These are phyloP conservation scores for Hippocampus abdominalis DNA, from an alignment of 2,113 vertebrate species.

Conservation along the genomic window DNA sequence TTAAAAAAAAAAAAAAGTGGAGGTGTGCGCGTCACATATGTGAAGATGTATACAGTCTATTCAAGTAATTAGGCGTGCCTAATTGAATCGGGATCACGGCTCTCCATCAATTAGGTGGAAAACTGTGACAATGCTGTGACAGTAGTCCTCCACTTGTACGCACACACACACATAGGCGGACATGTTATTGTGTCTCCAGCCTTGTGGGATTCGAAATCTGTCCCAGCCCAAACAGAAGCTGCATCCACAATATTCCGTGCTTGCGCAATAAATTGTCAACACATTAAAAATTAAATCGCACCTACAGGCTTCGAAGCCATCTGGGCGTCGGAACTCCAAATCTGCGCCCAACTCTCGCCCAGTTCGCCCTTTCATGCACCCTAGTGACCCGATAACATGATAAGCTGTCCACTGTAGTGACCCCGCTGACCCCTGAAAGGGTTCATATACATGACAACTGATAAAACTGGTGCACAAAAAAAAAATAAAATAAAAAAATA, in stretches of 20 bases:
- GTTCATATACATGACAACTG: too few species aligned
- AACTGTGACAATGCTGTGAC: slow-evolving; percentile 3
- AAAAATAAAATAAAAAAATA: too few species aligned
- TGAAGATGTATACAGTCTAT: neutral
- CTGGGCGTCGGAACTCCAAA: slow-evolving; percentile 55
- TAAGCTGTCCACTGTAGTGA: too few species aligned
- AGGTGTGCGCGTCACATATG: neutral
- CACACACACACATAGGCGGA: neutral
- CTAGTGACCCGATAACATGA: too few species aligned
- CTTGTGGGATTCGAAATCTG: slow-evolving; percentile 36
- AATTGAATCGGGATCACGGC: neutral
- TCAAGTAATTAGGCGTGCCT: neutral
- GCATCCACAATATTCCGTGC: slow-evolving; percentile 57
- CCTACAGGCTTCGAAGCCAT: slow-evolving; percentile 63
- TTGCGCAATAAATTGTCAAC: slow-evolving; percentile 67
- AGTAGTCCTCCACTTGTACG: too few species aligned
- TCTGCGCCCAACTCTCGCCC: slow-evolving; percentile 18
- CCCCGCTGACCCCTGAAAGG: too few species aligned
- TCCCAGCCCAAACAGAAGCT: slow-evolving; percentile 49
- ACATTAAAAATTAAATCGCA: slow-evolving; percentile 72
- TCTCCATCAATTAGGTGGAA: neutral
- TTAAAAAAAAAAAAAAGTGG: neutral
- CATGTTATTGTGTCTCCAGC: slow-evolving; percentile 23
- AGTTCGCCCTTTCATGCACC: too few species aligned
- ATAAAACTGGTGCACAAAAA: too few species aligned